Conservation (phyloP, 1,140 invertebrate species). For the Nebria ingens region DNA sequence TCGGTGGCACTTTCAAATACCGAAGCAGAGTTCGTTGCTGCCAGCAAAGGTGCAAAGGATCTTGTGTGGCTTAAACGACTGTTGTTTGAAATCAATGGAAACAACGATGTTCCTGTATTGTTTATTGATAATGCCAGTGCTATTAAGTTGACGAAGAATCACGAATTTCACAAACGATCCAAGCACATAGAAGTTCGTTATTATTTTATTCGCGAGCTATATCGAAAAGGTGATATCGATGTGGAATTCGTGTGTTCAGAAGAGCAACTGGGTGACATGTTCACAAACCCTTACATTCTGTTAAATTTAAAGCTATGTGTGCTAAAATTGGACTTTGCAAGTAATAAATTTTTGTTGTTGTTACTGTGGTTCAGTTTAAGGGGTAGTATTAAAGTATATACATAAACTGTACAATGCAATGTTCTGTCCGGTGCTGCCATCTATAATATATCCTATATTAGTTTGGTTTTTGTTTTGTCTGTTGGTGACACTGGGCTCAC, state of each 20-base stretch:
- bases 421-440: no score
- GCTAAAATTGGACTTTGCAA: background rate
- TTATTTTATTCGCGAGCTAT: background rate
- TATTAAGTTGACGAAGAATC: constrained; percentile 24
- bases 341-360: background rate
- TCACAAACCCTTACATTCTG: background rate
- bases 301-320: background rate
- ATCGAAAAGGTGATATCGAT: background rate
- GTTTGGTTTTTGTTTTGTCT: no score
- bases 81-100: constrained; percentile 21
- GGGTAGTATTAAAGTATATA: no score
- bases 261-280: background rate
- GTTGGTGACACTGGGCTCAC: no score
- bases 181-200: background rate
- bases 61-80: constrained; percentile 26
- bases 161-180: constrained; percentile 22
- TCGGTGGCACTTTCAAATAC: constrained; percentile 29
- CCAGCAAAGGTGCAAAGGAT: constrained; percentile 26
- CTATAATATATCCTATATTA: no score
- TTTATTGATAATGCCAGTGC: constrained; percentile 20
- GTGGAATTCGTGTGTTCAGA: background rate
- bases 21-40: constrained; percentile 34
- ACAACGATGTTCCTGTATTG: constrained; percentile 9
- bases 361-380: background rate
- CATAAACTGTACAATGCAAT: no score